phyloP scores from a whole-genome alignment of 1,140 invertebrate species.

The Anthonomus grandis region DNA sequence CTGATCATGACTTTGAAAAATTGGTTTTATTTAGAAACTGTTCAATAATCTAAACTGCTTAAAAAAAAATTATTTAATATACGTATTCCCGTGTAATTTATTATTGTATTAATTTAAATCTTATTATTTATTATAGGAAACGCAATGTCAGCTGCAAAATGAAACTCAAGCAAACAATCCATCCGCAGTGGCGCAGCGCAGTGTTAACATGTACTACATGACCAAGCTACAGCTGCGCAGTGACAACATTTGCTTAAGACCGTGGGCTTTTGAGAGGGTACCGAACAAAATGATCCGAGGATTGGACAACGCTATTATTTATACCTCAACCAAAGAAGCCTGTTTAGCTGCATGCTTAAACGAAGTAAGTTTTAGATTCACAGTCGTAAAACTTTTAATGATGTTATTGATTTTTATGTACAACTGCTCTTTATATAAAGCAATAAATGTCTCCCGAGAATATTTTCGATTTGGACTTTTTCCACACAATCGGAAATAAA shows the following conservation, averaged over 20 bases:
- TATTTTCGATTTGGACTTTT: not conserved
- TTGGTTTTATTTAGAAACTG: not conserved
- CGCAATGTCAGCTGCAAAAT: constrained; percentile 87
- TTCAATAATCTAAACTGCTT: not conserved
- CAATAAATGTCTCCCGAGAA: not conserved
- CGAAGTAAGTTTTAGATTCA: constrained; percentile 65
- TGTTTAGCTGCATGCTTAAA: constrained; percentile 89
- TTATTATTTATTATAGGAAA: constrained; percentile 65
- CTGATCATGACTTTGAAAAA: not conserved
- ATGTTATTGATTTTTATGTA: too few species aligned
- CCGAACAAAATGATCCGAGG: constrained; percentile 89
- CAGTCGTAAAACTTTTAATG: too few species aligned
- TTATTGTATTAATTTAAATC: not conserved
- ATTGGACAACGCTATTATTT: constrained; percentile 86
- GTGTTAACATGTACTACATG: constrained; percentile 93
- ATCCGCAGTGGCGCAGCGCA: constrained; percentile 72
- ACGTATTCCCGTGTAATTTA: too few species aligned
- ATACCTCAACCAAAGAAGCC: constrained; percentile 90
- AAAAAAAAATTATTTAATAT: too few species aligned
- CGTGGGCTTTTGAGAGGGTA: constrained; percentile 90
- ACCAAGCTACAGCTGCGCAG: constrained; percentile 87
- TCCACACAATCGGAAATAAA: too few species aligned
- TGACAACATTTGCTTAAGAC: constrained; percentile 85
- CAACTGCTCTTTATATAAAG: not conserved
- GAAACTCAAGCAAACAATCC: constrained; percentile 87